These are phyloP conservation scores for Fregata magnificens DNA, from an alignment of 2,113 vertebrate species.

Conservation along the genomic window DNA sequence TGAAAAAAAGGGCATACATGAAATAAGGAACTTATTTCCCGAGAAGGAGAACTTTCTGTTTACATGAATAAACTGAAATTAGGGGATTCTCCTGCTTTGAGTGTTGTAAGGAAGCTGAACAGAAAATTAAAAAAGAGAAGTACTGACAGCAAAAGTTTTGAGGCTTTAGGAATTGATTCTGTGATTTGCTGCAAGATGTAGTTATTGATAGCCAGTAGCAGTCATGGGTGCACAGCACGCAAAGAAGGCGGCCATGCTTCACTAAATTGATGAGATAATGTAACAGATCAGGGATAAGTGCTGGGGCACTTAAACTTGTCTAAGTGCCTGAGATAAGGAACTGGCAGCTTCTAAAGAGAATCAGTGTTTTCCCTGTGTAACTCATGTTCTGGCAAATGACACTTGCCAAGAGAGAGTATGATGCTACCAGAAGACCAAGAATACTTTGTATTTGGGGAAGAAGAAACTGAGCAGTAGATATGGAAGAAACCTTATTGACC, in stretches of 20 bases:
- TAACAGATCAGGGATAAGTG: not conserved
- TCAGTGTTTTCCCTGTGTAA: not conserved
- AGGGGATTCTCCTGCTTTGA: not conserved
- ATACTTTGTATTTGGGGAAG: not conserved
- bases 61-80: not conserved
- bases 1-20: not conserved
- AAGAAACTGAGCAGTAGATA: not conserved
- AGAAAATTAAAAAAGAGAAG: not conserved
- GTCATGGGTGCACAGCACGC: not conserved
- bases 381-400: not conserved
- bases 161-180: not conserved
- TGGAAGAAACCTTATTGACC: not conserved
- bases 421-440: not conserved
- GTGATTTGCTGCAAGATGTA: not conserved
- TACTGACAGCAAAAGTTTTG: not conserved
- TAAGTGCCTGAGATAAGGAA: not conserved
- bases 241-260: not conserved
- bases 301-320: not conserved
- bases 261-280: not conserved
- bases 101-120: not conserved
- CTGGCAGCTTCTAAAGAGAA: not conserved
- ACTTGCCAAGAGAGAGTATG: not conserved
- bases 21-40: slow-evolving; percentile 28
- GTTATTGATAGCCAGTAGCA: not conserved
- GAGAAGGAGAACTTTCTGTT: slow-evolving; percentile 24